Evolutionary conservation across 2,113 vertebrate genomes (phyloP).

Genomic region (Larimichthys crocea): DNA sequence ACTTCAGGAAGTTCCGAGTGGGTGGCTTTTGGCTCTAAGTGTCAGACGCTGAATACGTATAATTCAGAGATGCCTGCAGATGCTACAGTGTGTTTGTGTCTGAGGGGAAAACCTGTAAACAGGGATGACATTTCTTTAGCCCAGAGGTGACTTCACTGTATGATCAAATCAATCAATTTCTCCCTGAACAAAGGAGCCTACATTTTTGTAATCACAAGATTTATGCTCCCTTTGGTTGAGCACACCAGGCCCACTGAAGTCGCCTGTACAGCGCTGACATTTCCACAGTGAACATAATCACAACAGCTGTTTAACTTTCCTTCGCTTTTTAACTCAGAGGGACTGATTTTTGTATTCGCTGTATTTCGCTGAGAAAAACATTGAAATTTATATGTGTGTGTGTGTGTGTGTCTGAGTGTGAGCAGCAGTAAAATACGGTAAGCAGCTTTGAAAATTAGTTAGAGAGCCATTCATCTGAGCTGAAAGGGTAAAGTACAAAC

Average conservation of each 20-base stretch:
- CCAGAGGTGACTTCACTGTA: constrained; percentile 38
- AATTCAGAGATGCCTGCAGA: constrained; percentile 25
- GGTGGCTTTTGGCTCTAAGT: constrained; percentile 10
- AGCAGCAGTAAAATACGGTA: not conserved
- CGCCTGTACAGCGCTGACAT: constrained; percentile 43
- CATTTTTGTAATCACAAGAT: constrained; percentile 63
- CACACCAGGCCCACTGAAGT: constrained; percentile 28
- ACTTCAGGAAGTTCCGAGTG: not conserved
- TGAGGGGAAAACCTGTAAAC: constrained; percentile 30
- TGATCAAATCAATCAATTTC: constrained; percentile 61
- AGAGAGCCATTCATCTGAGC: constrained; percentile 38
- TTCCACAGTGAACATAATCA: constrained; percentile 38
- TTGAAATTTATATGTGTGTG: not conserved
- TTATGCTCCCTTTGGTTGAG: constrained; percentile 35
- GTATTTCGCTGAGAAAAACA: not conserved
- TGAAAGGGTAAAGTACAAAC: constrained; percentile 23
- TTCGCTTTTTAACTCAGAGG: constrained; percentile 38
- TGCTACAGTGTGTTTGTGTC: constrained; percentile 24
- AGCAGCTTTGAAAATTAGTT: constrained; percentile 26
- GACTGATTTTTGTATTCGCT: constrained; percentile 4
- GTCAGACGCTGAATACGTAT: not conserved
- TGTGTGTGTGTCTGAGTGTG: not conserved
- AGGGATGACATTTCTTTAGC: constrained; percentile 42
- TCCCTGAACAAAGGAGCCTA: constrained; percentile 44
- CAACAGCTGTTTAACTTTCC: constrained; percentile 49